phyloP scores from a whole-genome alignment of 2,797 vertebrate genomes.

The Sebastiscus albofasciatus region DNA sequence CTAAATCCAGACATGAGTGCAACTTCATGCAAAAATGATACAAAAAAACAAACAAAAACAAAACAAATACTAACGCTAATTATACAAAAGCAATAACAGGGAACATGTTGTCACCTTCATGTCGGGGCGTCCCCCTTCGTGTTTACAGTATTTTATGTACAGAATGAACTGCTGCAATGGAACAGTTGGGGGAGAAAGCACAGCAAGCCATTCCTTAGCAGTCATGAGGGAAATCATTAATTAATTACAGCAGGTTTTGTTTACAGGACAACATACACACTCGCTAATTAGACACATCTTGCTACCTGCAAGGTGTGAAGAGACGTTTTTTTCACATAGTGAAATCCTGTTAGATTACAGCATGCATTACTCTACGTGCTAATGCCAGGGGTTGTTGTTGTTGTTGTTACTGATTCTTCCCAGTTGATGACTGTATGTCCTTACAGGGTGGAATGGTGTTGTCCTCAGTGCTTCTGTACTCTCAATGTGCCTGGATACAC shows the following conservation, averaged over 20 bases:
- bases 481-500: conserved; percentile 80
- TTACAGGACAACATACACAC: conserved; percentile 84
- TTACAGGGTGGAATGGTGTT: conserved; percentile 68
- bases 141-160: conserved; percentile 74
- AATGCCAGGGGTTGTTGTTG: conserved; percentile 68
- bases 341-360: conserved; percentile 83
- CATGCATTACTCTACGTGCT: conserved; percentile 86
- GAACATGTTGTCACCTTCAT: conserved; percentile 43
- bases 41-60: neutral
- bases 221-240: conserved; percentile 71
- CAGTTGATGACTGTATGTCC: conserved; percentile 69
- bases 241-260: conserved; percentile 79
- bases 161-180: conserved; percentile 67
- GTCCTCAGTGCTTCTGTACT: conserved; percentile 78
- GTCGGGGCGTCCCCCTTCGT: conserved; percentile 42
- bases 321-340: conserved; percentile 78
- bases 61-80: conserved; percentile 56
- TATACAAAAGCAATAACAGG: conserved; percentile 68
- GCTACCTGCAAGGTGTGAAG: conserved; percentile 78
- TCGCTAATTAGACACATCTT: conserved; percentile 81
- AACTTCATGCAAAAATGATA: conserved; percentile 77
- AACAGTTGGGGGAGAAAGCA: conserved; percentile 53
- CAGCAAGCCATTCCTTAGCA: conserved; percentile 77
- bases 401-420: conserved; percentile 67
- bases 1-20: conserved; percentile 69